Evolutionary conservation across 2,113 vertebrate genomes (phyloP), one percentile per base, ranked within the genome.

Genomic region (Gadus macrocephalus): DNA sequence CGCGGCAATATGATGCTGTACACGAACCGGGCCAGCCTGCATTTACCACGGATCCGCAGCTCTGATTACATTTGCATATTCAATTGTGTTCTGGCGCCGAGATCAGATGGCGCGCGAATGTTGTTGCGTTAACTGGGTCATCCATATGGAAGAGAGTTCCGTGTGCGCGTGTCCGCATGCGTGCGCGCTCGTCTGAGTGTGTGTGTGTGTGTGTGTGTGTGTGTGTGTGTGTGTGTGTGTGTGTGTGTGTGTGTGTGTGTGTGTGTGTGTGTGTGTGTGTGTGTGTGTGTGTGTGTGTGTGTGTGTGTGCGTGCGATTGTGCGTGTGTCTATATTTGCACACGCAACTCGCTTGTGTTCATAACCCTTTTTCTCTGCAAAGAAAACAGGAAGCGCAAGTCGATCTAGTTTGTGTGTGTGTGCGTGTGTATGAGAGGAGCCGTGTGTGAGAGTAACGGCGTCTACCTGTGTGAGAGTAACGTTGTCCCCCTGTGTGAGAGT

Each of bases 41-140:
- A 76, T 82, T 81, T 84, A 79, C 80, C 80, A 77, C 67, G 64
- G 78, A 75, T 84, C 76, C 76, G 38, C 55, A 66, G 72, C 70
- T 64, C 74, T 79, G 81, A 80, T 84, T 74, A 78, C 76, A 84
- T 88, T 83, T 80, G 64, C 73, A 86, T 85, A 77, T 69, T 78
- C 67, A 70, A 63, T 81, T 78, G 77, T 74, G 77, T 79, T 79
- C 79, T 78, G 73, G 75, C 74, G 81, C 71, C 63, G 27, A 78
- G 74, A 87, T 88, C 78, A 83, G 78, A 87, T 85, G 76, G 79
- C 74, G 81, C 63, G 75, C 49, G 77, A 81, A 82, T 76, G 73
- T 74, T 84, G 65, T 35, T 67, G 77, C 56, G 67, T 79, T 72
- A 88, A 87, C 74, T 89, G 84, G 88, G 86, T 86, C 81, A 85